Conservation (phyloP, 2,113 vertebrate genomes). For the Lates calcarifer region DNA sequence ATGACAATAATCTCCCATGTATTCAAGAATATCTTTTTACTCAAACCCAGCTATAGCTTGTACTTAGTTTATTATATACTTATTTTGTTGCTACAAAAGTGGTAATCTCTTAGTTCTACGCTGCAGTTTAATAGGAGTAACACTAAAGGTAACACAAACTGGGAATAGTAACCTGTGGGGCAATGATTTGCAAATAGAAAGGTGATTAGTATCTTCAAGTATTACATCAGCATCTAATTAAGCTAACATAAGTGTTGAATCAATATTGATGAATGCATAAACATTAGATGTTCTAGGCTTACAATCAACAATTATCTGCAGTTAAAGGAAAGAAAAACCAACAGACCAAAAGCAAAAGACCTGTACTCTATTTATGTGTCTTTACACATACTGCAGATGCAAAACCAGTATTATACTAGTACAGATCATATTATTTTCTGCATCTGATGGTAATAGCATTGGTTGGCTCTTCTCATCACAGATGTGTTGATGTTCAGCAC, state of each 20-base stretch:
- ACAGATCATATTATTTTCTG: neutral
- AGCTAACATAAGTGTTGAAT: neutral
- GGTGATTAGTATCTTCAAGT: neutral
- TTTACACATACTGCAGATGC: neutral
- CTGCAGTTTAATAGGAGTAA: neutral
- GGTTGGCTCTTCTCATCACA: constrained; percentile 10
- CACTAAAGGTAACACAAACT: neutral
- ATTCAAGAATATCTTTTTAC: too few species aligned
- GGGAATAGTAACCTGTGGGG: neutral
- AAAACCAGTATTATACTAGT: neutral
- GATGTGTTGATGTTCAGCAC: constrained; percentile 9
- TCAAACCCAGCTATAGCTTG: neutral
- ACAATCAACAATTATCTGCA: neutral
- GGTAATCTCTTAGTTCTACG: too few species aligned
- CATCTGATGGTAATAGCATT: neutral
- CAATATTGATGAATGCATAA: neutral
- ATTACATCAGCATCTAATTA: neutral
- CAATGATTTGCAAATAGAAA: neutral
- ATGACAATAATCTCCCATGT: too few species aligned
- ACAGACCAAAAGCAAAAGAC: neutral
- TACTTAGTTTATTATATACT: too few species aligned
- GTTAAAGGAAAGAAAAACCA: neutral
- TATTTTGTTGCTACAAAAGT: neutral
- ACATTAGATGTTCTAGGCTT: neutral
- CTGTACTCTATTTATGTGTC: neutral